Percentiles rank a stretch among this genome's conserved stretches.
Conservation (phyloP, 2,113 vertebrate species). For the Varanus komodoensis region DNA sequence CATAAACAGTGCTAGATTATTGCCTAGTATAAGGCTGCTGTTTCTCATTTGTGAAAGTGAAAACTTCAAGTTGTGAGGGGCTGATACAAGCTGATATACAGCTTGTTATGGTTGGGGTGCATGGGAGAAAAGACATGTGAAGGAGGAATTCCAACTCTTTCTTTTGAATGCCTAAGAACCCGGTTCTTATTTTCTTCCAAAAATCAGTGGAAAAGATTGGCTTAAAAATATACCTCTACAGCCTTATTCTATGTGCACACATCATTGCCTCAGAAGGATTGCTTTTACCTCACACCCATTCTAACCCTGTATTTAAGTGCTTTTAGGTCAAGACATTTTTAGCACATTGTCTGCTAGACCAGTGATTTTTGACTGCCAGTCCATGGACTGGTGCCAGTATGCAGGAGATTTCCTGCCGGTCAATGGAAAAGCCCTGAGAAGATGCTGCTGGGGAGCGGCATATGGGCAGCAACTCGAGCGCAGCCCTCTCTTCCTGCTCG, state of each 20-base stretch:
- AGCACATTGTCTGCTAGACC: no score
- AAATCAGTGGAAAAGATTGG: not conserved
- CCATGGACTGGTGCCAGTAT: no score
- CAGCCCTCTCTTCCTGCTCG: no score
- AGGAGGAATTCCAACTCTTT: not conserved
- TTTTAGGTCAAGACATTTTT: no score
- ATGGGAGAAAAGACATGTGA: not conserved
- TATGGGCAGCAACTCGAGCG: no score
- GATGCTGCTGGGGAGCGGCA: no score
- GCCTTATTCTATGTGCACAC: not conserved
- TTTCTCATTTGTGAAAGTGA: slow-evolving; percentile 51
- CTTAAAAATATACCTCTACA: not conserved
- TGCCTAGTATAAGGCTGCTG: slow-evolving; percentile 60
- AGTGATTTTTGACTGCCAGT: no score
- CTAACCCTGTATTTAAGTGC: no score
- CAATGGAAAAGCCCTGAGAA: no score
- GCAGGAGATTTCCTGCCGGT: no score
- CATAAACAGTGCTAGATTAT: slow-evolving; percentile 65
- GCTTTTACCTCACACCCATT: no score
- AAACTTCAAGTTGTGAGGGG: slow-evolving; percentile 50
- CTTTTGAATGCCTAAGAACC: not conserved
- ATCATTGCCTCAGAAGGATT: not conserved
- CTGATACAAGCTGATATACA: not conserved
- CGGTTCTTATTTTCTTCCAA: not conserved
- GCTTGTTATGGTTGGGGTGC: not conserved